Evolutionary conservation across 92 coral and sea anemone genomes (phyloP), one percentile per base, ranked within the genome.

Genomic region (Muricea muricata): DNA sequence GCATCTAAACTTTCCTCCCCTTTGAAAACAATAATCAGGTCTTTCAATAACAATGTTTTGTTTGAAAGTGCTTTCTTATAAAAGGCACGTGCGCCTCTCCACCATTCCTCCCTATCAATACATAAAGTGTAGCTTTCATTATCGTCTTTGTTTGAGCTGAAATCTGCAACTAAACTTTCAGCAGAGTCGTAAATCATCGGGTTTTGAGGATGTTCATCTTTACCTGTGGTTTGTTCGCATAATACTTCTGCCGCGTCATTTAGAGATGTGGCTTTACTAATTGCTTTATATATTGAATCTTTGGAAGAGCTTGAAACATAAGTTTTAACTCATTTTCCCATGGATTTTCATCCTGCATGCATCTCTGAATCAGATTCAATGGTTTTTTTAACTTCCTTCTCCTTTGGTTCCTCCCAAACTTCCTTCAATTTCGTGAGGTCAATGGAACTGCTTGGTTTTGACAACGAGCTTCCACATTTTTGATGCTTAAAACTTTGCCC

Each of bases 1-100:
- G 65, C 89, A 79, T 85, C 92, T 48, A 89, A 78, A 39, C 92
- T 89, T 78, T 84, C 87, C 84, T 89, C 89, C 42, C 78, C 83
- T 65, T 89, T 86, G 37, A 89, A 89, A 78, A 42, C 75, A 55
- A 89, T 79, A 37, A 65, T 42, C 80, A 85, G 86, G 73, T 56
- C 77, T 30, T 79, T 66, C 87, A 85, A 85, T 15, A 85, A 52
- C 75, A 63, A 78, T 55, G 84, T 31, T 17, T 71, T 34, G 83
- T 83, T 47, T 33, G 67, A 29, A n/a, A 88, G 48, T 47, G 73
- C 69, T 76, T 81, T 87, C 75, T 88, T 88, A 45, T 84, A 78
- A 35, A 88, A 83, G 12, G 83, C 25, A n/a, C 84, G 88, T 12
- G 88, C 85, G 18, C 87, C 91, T 73, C 82, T 74, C 88, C 91